These are phyloP conservation scores for Taurulus bubalis DNA, from an alignment of 2,113 vertebrate genomes.

Conservation along the genomic window DNA sequence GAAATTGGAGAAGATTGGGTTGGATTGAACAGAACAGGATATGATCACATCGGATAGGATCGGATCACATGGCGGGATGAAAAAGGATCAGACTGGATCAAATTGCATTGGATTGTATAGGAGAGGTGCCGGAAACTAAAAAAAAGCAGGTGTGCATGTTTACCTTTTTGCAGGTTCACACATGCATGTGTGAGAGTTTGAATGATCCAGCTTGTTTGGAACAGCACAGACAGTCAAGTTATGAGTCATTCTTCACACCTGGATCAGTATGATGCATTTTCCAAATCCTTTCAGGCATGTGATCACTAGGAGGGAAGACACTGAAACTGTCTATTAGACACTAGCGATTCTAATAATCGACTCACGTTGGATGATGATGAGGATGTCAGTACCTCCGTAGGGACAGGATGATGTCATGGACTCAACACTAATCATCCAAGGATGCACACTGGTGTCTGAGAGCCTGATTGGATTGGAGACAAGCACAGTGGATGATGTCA, in stretches of 20 bases:
- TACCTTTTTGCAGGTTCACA: constrained; percentile 21
- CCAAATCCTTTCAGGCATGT: constrained; percentile 34
- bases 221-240: constrained; percentile 27
- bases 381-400: constrained; percentile 63
- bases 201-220: constrained; percentile 14
- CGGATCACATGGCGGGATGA: not conserved
- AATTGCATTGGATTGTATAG: not conserved
- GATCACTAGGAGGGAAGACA: constrained; percentile 39
- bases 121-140: not conserved
- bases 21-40: not conserved
- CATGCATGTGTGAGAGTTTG: constrained; percentile 9
- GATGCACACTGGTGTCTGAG: constrained; percentile 56
- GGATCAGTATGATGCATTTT: constrained; percentile 53
- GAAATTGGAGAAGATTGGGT: not conserved
- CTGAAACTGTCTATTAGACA: constrained; percentile 55
- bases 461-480: constrained; percentile 64
- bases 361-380: constrained; percentile 58
- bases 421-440: constrained; percentile 62
- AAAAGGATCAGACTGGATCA: not conserved
- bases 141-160: constrained; percentile 22
- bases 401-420: constrained; percentile 67
- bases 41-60: not conserved
- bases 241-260: constrained; percentile 72
- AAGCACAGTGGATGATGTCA: constrained; percentile 74
- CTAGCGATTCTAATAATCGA: constrained; percentile 53